These are phyloP conservation scores for Sebastes hubbsi DNA, from an alignment of 2,797 vertebrate species.

Conservation along the genomic window DNA sequence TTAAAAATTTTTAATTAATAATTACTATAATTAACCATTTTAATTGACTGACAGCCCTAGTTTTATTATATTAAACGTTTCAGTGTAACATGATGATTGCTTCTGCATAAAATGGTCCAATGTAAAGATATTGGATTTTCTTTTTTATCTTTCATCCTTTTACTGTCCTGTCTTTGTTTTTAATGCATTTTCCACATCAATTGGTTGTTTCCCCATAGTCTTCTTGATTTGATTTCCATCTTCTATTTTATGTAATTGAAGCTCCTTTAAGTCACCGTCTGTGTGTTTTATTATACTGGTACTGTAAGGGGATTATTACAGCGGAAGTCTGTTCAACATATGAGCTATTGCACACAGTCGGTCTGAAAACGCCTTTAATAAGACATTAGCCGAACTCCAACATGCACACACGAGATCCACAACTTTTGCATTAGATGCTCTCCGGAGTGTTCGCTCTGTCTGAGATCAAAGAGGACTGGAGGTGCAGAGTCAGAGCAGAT, in stretches of 20 bases:
- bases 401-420: background rate
- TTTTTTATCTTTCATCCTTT: background rate
- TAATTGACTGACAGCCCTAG: too few species aligned
- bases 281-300: background rate
- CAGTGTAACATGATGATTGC: background rate
- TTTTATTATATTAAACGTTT: background rate
- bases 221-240: background rate
- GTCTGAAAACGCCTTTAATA: background rate
- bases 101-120: background rate
- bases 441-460: conserved; percentile 14
- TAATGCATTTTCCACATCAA: background rate
- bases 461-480: conserved; percentile 46
- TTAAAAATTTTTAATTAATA: fast-evolving
- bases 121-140: background rate
- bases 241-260: background rate
- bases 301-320: background rate
- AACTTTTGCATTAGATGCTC: conserved; percentile 21
- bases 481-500: conserved; percentile 42
- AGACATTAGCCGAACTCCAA: conserved; percentile 5
- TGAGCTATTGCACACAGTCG: background rate
- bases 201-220: background rate
- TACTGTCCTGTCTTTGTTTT: background rate
- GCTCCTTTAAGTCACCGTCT: background rate
- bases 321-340: background rate
- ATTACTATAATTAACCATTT: too few species aligned